Evolutionary conservation across 2,797 vertebrate species (phyloP).

Genomic region (Orestias chungarensis): DNA sequence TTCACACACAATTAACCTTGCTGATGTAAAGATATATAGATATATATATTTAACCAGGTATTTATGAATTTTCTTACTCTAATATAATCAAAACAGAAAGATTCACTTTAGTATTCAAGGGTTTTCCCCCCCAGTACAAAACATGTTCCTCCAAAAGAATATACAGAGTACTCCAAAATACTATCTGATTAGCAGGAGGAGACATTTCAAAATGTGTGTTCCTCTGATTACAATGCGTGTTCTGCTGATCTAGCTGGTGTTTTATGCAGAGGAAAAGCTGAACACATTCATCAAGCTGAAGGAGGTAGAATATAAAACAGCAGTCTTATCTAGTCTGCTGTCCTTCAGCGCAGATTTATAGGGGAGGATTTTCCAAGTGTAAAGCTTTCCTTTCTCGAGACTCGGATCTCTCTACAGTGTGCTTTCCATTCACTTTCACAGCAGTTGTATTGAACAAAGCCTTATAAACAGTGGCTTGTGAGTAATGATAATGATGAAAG

Average conservation of each 20-base stretch:
- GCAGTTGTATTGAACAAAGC: conserved; percentile 40
- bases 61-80: neutral
- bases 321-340: conserved; percentile 63
- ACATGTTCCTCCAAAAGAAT: conserved; percentile 21
- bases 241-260: conserved; percentile 57
- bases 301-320: conserved; percentile 72
- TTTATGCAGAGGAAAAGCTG: conserved; percentile 59
- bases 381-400: conserved; percentile 54
- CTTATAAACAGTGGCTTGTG: conserved; percentile 14
- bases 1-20: neutral
- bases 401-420: conserved; percentile 49
- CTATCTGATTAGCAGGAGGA: conserved; percentile 59
- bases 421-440: conserved; percentile 56
- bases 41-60: neutral
- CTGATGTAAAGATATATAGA: neutral
- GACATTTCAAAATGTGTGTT: conserved; percentile 62
- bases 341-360: conserved; percentile 72
- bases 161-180: conserved; percentile 48
- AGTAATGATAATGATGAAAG: conserved; percentile 6
- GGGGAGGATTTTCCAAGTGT: conserved; percentile 57
- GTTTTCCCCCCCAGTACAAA: conserved; percentile 2
- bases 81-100: neutral
- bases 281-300: conserved; percentile 70
- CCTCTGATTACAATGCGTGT: conserved; percentile 33
- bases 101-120: neutral